Evolutionary conservation across 2,113 vertebrate species (phyloP), one percentile per base, ranked within the genome.

Genomic region (Channa argus): DNA sequence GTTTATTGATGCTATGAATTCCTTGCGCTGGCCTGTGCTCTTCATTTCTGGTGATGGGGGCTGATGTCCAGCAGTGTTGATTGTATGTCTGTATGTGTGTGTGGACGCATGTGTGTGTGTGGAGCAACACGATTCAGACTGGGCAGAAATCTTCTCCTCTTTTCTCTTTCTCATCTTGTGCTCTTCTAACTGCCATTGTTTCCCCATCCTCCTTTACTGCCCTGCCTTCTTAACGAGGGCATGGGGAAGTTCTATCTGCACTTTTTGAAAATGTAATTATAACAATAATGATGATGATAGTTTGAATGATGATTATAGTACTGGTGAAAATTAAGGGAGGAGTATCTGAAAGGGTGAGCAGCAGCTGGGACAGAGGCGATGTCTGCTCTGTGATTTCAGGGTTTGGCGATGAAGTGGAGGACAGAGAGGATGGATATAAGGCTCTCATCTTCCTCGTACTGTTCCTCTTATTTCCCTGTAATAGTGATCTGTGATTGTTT

Each of bases 191-290:
- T 92, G 92, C 92, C 92, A 92, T 91, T 53, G 79, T 87, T 85
- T 85, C 88, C 87, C 88, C 84, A 72, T 83, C 78, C 80, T 82
- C 86, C 79, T 88, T 80, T 87, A 87, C 87, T 85, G 82, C 82
- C 88, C 87, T 77, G 82, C 86, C 90, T 84, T 79, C 82, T 44
- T 54, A 82, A 70, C 15, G 85, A 83, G 60, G 86, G 84, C 65
- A 62, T 5, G 71, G 89, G 85, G 80, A 84, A 72, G 78, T 86
- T 89, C 88, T 91, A 86, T 91, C 91, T 91, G 92, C 92, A 93
- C 92, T 93, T 93, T 92, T 90, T 88, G 63, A 81, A 89, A 90
- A 92, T 90, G 88, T 91, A 89, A 91, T 88, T 86, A 90, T 75
- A 88, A 87, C 81, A 86, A 92, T 86, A 68, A 83, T 41, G 78